Evolutionary conservation across 2,888 invertebrate genomes (phyloP).

Genomic region (Hyalella azteca): DNA sequence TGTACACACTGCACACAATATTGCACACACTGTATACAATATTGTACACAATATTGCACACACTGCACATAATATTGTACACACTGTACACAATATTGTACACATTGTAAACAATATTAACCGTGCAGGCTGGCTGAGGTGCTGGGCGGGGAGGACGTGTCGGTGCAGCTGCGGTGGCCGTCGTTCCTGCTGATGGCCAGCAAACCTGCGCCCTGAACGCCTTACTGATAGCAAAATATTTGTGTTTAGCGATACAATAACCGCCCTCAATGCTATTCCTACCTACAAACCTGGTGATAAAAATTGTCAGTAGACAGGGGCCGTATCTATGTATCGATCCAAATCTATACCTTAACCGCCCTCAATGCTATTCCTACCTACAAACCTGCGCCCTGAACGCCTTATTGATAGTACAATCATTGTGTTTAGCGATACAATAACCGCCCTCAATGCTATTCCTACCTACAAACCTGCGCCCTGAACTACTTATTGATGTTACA

Average conservation of each 20-base stretch:
- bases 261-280: background rate
- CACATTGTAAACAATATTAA: no score
- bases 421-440: background rate
- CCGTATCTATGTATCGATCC: background rate
- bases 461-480: background rate
- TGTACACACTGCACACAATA: no score
- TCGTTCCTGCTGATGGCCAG: slow-evolving; percentile 17
- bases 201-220: background rate
- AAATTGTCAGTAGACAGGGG: background rate
- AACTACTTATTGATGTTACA: background rate
- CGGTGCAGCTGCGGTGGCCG: background rate
- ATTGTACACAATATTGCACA: no score
- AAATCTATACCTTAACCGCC: background rate
- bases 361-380: background rate
- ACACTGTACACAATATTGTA: no score
- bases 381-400: background rate
- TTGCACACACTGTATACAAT: no score
- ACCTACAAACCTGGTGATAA: background rate
- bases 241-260: background rate
- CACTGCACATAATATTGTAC: no score
- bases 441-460: background rate
- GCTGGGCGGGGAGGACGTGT: background rate
- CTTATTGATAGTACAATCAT: background rate
- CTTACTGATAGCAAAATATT: background rate
- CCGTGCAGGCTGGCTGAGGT: background rate